A percentile compares a stretch with the other conserved stretches of the same genome.
phyloP scores from a whole-genome alignment of 2,888 invertebrate species.

The Mimumesa dahlbomi region DNA sequence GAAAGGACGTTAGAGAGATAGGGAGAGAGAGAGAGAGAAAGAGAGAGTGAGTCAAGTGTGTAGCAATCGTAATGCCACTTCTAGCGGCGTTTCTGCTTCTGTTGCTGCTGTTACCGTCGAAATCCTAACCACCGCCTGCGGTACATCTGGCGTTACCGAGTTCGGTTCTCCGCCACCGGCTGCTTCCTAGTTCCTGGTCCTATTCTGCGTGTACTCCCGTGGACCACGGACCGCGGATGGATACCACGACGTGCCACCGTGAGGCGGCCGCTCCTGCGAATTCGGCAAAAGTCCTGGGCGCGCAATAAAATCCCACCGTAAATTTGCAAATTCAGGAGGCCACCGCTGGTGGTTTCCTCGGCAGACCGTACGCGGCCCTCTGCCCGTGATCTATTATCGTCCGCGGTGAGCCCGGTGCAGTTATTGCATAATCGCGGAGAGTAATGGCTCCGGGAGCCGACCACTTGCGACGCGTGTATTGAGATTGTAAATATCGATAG shows the following conservation, averaged over 20 bases:
- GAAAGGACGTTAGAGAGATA: conserved; percentile 12
- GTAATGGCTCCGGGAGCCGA: conserved; percentile 11
- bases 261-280: conserved; percentile 36
- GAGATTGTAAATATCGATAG: conserved; percentile 38
- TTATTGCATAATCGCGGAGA: conserved; percentile 35
- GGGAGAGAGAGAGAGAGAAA: not conserved
- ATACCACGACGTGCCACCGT: conserved; percentile 13
- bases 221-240: not conserved
- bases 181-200: conserved; percentile 1
- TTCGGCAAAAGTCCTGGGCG: conserved; percentile 57
- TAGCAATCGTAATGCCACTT: conserved; percentile 54
- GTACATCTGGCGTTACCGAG: conserved; percentile 70
- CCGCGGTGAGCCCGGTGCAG: conserved; percentile 7
- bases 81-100: conserved; percentile 24
- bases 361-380: not conserved
- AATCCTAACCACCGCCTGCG: conserved; percentile 61
- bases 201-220: not conserved
- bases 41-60: conserved; percentile 50
- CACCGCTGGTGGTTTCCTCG: conserved; percentile 20
- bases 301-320: conserved; percentile 66
- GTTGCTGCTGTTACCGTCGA: conserved; percentile 17
- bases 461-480: not conserved
- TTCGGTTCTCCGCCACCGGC: conserved; percentile 50
- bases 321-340: conserved; percentile 67
- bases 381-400: conserved; percentile 35